phyloP scores from a whole-genome alignment of 30 jellyfish, hydroid and myxozoan genomes.

The Calvadosia cruxmelitensis region DNA sequence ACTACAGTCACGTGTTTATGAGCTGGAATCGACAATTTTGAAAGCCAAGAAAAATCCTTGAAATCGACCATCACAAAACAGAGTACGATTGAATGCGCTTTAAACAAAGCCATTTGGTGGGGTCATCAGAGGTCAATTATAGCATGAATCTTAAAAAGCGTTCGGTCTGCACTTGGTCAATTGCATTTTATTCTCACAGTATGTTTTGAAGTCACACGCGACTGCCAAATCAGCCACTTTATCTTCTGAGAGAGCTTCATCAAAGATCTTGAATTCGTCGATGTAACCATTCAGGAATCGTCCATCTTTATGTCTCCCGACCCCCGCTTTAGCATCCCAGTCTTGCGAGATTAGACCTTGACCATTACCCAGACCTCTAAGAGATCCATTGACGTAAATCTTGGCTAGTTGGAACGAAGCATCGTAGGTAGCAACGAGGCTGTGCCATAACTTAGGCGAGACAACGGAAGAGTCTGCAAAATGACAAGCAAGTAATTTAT shows the following conservation, averaged over 20 bases:
- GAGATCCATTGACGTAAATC: constrained; percentile 77
- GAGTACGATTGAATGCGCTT: too few species aligned
- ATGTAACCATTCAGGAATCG: constrained; percentile 66
- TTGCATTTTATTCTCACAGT: too few species aligned
- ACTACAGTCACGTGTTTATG: too few species aligned
- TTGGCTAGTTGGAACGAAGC: constrained; percentile 54
- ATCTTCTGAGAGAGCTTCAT: constrained; percentile 49
- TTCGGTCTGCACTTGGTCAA: too few species aligned
- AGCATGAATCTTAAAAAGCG: too few species aligned
- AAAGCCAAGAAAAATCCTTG: too few species aligned
- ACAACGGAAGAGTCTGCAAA: constrained; percentile 45
- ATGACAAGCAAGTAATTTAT: too few species aligned
- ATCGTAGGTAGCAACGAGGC: constrained; percentile 84
- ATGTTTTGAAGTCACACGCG: constrained; percentile 64
- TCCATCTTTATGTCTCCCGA: constrained; percentile 90
- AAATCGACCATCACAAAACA: too few species aligned
- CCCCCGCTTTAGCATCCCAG: constrained; percentile 85
- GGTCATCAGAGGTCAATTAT: too few species aligned
- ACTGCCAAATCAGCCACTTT: constrained; percentile 56
- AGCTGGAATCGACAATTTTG: too few species aligned
- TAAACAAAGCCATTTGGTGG: too few species aligned
- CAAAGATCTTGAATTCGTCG: constrained; percentile 71
- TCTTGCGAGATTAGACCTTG: constrained; percentile 78
- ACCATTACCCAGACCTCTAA: constrained; percentile 47
- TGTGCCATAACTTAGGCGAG: constrained; percentile 68